A percentile compares a stretch with the other conserved stretches of the same genome.
These are phyloP conservation scores for Bubalus kerabau DNA, from an alignment of 2,113 vertebrate genomes.

Conservation along the genomic window DNA sequence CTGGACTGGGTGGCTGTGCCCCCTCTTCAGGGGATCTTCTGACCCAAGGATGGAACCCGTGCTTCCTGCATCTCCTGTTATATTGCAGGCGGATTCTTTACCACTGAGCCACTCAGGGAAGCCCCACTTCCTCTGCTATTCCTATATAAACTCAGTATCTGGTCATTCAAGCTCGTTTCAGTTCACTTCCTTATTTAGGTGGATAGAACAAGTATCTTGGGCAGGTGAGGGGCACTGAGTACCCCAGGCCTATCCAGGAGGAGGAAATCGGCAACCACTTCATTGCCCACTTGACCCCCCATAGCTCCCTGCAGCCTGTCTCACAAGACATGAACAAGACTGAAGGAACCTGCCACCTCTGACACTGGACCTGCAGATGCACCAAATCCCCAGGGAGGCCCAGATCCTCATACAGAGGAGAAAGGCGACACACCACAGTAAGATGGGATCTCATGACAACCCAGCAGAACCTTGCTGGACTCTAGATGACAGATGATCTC, in stretches of 20 bases:
- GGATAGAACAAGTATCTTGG: neutral
- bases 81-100: accelerated
- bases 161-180: neutral
- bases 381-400: neutral
- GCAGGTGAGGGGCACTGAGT: neutral
- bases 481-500: neutral
- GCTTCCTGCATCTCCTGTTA: neutral
- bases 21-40: neutral
- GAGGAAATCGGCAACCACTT: neutral
- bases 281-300: neutral
- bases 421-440: neutral
- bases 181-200: neutral
- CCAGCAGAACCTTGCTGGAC: neutral
- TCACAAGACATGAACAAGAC: accelerated
- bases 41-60: neutral
- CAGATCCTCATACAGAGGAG: neutral
- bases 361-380: neutral
- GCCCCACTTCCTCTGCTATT: neutral
- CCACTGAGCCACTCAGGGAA: neutral
- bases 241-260: no score
- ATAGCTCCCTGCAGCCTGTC: neutral
- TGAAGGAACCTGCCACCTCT: neutral
- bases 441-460: no score
- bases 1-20: neutral
- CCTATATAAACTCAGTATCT: neutral